phyloP scores from a whole-genome alignment of 2,113 vertebrate genomes.

The Gallinago paraguaiae region DNA sequence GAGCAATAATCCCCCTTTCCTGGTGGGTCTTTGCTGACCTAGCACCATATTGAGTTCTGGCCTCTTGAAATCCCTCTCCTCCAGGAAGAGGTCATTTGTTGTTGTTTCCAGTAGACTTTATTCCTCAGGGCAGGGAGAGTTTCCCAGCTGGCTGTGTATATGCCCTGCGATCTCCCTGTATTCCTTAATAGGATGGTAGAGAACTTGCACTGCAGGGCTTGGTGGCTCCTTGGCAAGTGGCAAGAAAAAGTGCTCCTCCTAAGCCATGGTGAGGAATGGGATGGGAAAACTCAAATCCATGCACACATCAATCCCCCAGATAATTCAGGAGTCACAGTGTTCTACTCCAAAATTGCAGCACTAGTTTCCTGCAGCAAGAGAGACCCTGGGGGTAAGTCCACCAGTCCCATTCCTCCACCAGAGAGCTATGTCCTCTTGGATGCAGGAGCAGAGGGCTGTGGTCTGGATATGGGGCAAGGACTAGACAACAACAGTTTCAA shows the following conservation, averaged over 20 bases:
- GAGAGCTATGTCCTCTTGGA: not conserved
- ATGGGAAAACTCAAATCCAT: not conserved
- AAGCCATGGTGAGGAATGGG: not conserved
- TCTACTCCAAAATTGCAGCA: not conserved
- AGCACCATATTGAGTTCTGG: not conserved
- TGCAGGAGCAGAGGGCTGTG: not conserved
- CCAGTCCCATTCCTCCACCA: not conserved
- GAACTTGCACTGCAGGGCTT: not conserved
- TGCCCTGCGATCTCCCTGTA: not conserved
- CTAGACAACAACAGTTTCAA: not conserved
- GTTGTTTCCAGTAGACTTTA: not conserved
- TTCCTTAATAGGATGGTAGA: not conserved
- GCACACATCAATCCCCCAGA: not conserved
- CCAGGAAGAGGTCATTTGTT: not conserved
- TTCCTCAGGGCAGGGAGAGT: not conserved
- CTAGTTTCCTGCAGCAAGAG: not conserved
- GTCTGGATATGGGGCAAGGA: not conserved
- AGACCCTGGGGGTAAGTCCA: not conserved
- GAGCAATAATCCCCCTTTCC: not conserved
- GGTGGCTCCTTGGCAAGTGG: not conserved
- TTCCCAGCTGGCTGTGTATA: not conserved
- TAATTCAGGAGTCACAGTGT: not conserved
- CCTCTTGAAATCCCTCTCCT: not conserved
- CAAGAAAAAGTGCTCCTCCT: not conserved
- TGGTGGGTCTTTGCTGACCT: not conserved